Conservation (phyloP, 2,888 invertebrate genomes). For the Galeopsomyia nigrocyanea region DNA sequence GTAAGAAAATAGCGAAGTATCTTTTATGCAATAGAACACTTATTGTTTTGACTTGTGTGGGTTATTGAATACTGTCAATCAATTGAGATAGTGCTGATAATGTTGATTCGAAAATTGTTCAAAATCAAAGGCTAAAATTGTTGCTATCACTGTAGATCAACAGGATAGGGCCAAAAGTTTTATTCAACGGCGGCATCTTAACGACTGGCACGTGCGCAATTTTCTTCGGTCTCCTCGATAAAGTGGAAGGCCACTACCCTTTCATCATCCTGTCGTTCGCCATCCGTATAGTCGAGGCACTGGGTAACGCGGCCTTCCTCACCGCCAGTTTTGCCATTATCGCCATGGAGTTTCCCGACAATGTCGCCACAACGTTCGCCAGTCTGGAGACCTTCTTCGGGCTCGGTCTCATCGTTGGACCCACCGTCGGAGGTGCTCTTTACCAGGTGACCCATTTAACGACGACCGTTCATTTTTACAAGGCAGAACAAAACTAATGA, state of each 20-base stretch:
- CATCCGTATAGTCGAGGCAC: slow-evolving; percentile 85
- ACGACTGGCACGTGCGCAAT: slow-evolving; percentile 88
- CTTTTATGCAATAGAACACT: too few relatives aligned
- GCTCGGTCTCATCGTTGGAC: slow-evolving; percentile 88
- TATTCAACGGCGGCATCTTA: slow-evolving; percentile 87
- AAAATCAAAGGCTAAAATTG: too few relatives aligned
- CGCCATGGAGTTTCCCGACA: slow-evolving; percentile 89
- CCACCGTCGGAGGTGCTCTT: slow-evolving; percentile 89
- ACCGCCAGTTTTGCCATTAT: slow-evolving; percentile 90
- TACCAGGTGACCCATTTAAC: slow-evolving; percentile 71
- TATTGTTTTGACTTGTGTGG: too few relatives aligned
- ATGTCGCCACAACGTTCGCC: slow-evolving; percentile 88
- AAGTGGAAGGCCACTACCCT: slow-evolving; percentile 77
- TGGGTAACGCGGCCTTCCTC: slow-evolving; percentile 89
- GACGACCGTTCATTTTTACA: too few relatives aligned
- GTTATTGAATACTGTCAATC: too few relatives aligned
- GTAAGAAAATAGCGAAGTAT: too few relatives aligned
- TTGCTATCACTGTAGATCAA: slow-evolving; percentile 71
- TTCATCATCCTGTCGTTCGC: slow-evolving; percentile 85
- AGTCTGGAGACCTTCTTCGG: slow-evolving; percentile 91
- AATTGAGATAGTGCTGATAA: too few relatives aligned
- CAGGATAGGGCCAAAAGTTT: slow-evolving; percentile 81
- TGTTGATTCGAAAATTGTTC: too few relatives aligned
- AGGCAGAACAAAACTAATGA: too few relatives aligned
- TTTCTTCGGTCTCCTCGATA: slow-evolving; percentile 78